Evolutionary conservation across 2,797 vertebrate genomes (phyloP), one percentile per base, ranked within the genome.

Genomic region (Rhinella marina): DNA sequence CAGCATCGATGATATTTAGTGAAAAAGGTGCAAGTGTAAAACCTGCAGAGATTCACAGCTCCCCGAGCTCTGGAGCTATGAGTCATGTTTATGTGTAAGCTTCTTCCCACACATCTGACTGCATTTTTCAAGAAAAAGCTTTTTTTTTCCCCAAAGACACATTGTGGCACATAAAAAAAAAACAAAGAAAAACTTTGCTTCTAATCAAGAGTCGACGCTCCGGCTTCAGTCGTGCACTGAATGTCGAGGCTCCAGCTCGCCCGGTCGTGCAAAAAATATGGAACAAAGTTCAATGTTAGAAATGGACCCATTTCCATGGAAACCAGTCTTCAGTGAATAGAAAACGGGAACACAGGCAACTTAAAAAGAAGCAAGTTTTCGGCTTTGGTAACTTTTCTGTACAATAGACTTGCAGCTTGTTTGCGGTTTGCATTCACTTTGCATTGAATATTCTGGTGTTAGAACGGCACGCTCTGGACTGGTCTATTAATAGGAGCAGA

Each of bases 221-320:
- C 85, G 78, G 88, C 87, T 89, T 78, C 72, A 64, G 61, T n/a
- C 41, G 82, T 86, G 86, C 79, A 84, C 66, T 64, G 86, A 90
- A 90, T 75, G 90, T 90, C 41, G 77, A 90, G 88, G 50, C n/a
- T 23, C 50, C 84, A 32, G 25, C 89, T 92, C 86, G 90, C 88
- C 87, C 32, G 3, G 66, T 88, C 85, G 88, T 88, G 90, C 66
- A 68, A 87, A 81, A 92, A 92, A 92, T 90, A 82, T 90, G 81
- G 90, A 92, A 91, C 83, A 70, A n/a, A 84, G 91, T 84, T 87
- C 84, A 86, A 90, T 90, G 90, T 77, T 62, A 72, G 86, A 91
- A 84, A 88, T 91, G 91, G 88, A 78, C 91, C 25, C 73, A 92
- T 95, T 90, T 61, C 94, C 92, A 94, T 95, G 91, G 93, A 76